These are phyloP conservation scores for Aquatica leii DNA, from an alignment of 2,888 invertebrate species.

Conservation along the genomic window DNA sequence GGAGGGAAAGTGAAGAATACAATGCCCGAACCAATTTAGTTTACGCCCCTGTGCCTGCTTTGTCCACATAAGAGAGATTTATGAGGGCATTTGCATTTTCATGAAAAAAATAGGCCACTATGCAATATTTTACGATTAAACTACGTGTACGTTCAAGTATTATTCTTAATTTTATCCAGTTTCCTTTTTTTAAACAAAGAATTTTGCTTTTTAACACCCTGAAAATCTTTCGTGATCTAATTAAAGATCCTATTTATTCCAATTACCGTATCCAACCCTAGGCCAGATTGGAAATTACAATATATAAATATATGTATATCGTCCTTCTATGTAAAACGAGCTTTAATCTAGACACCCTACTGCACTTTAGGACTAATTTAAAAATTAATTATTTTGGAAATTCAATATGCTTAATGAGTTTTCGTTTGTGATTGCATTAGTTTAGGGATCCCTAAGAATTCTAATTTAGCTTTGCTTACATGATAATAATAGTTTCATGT, in stretches of 20 bases:
- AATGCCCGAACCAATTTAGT: slow-evolving; percentile 38
- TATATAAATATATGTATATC: slow-evolving; percentile 12
- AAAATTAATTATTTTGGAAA: slow-evolving; percentile 9
- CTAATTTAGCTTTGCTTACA: slow-evolving; percentile 2
- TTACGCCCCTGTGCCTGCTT: slow-evolving; percentile 39
- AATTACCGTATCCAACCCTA: slow-evolving; percentile 19
- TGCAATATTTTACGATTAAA: slow-evolving; percentile 32
- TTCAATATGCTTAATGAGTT: background rate
- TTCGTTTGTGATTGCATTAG: no score
- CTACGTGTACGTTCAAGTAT: slow-evolving; percentile 26
- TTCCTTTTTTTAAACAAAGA: slow-evolving; percentile 22
- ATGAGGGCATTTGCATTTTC: slow-evolving; percentile 41
- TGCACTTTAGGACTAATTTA: background rate
- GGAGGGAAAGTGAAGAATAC: slow-evolving; percentile 30
- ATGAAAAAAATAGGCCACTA: slow-evolving; percentile 34
- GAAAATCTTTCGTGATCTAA: slow-evolving; percentile 28
- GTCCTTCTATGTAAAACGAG: slow-evolving; percentile 18
- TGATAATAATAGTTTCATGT: slow-evolving; percentile 5
- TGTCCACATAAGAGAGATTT: slow-evolving; percentile 43
- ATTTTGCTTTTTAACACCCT: background rate
- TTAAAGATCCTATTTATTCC: slow-evolving; percentile 27
- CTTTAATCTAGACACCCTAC: slow-evolving; percentile 12
- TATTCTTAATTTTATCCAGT: slow-evolving; percentile 29
- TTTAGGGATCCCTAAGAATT: no score
- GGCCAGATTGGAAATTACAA: slow-evolving; percentile 25